phyloP scores from a whole-genome alignment of 1,140 invertebrate genomes.

The Cyclargus thomasi region DNA sequence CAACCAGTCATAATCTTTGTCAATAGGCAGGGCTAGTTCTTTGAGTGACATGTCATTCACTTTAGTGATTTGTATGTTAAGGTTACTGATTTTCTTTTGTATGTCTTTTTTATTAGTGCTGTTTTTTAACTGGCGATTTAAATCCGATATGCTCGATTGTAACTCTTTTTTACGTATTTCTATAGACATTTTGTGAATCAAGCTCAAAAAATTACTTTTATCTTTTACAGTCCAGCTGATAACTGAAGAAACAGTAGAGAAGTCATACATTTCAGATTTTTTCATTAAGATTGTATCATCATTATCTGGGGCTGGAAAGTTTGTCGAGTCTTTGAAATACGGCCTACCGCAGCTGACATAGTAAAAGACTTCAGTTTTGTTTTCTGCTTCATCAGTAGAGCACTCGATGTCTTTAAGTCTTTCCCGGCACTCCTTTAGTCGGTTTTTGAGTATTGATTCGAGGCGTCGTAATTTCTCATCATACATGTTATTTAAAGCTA shows the following conservation, averaged over 20 bases:
- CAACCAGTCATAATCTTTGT: conserved; percentile 65
- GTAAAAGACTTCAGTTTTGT: conserved; percentile 38
- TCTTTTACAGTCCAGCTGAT: conserved; percentile 59
- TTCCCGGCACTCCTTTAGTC: conserved; percentile 44
- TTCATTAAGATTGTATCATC: conserved; percentile 49
- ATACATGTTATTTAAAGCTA: conserved; percentile 47
- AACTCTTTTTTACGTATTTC: conserved; percentile 39
- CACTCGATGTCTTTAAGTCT: conserved; percentile 36
- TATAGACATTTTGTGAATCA: conserved; percentile 46
- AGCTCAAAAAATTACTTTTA: conserved; percentile 42
- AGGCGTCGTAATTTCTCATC: conserved; percentile 49
- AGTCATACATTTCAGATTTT: conserved; percentile 54
- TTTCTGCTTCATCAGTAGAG: conserved; percentile 18
- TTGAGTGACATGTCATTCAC: conserved; percentile 38
- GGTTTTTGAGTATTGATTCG: conserved; percentile 38
- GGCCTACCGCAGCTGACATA: conserved; percentile 53
- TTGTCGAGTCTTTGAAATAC: conserved; percentile 55
- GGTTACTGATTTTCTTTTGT: conserved; percentile 33
- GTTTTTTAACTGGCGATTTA: conserved; percentile 36
- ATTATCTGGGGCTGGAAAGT: conserved; percentile 54
- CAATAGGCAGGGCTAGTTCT: conserved; percentile 46
- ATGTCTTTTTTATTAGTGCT: conserved; percentile 25
- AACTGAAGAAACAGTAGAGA: conserved; percentile 39
- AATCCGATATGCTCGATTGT: conserved; percentile 36
- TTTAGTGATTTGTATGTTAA: conserved; percentile 35